Conservation (phyloP, 2,888 invertebrate species). For the Tipula helvola region DNA sequence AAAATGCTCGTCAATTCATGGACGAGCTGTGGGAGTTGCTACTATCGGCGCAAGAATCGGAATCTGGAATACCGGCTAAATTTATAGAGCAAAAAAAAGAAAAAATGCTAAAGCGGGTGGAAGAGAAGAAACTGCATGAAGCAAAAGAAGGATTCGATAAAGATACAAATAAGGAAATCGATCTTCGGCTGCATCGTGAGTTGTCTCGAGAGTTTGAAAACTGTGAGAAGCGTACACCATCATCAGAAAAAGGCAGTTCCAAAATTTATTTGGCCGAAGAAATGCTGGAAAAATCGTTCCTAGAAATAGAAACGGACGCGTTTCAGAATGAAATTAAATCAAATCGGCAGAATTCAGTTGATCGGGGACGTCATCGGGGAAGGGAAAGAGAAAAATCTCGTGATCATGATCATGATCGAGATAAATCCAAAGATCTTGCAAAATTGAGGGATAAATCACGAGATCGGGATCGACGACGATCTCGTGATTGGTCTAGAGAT, state of each 20-base stretch:
- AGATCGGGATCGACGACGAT: constrained; percentile 14
- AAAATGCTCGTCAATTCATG: constrained; percentile 95
- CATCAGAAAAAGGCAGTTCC: background rate
- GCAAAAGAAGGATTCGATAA: constrained; percentile 8
- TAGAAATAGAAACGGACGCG: background rate
- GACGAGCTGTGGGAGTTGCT: constrained; percentile 93
- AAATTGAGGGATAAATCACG: constrained; percentile 16
- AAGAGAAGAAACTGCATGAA: constrained; percentile 20
- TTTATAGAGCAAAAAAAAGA: constrained; percentile 94
- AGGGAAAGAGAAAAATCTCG: constrained; percentile 24
- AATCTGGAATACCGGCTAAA: constrained; percentile 88
- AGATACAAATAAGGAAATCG: constrained; percentile 11
- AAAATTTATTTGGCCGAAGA: constrained; percentile 7
- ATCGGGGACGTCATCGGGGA: constrained; percentile 18
- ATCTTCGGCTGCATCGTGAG: background rate
- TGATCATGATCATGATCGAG: constrained; percentile 13
- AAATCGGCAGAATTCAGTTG: background rate
- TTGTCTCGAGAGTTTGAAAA: background rate
- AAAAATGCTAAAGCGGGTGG: constrained; percentile 75
- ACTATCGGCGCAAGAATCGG: constrained; percentile 89
- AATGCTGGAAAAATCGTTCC: constrained; percentile 8
- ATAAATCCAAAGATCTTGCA: background rate
- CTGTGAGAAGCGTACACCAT: background rate
- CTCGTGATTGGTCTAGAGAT: constrained; percentile 24
- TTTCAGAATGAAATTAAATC: background rate